A percentile compares a stretch with the other conserved stretches of the same genome.
Conservation (phyloP, 2,888 invertebrate species). For the Autographa gamma region DNA sequence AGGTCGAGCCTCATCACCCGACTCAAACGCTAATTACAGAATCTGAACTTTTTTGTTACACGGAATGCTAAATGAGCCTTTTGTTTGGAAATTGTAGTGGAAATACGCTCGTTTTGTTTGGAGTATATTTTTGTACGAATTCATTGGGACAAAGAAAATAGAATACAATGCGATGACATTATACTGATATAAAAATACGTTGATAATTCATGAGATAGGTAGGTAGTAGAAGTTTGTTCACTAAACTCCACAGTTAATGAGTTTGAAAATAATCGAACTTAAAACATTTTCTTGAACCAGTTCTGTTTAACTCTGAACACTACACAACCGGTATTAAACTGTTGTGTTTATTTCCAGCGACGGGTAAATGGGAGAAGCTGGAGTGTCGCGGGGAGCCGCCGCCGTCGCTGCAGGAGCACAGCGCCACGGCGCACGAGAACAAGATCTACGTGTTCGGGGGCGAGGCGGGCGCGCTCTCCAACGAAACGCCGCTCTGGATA, state of each 20-base stretch:
- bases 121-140: not conserved
- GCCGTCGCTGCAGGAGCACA: constrained; percentile 95
- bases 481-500: constrained; percentile 95
- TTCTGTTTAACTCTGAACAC: not conserved
- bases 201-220: no score
- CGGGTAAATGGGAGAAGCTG: constrained; percentile 93
- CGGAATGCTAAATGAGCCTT: constrained; percentile 19
- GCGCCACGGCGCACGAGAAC: constrained; percentile 92
- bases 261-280: not conserved
- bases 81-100: constrained; percentile 15
- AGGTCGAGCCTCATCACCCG: constrained; percentile 60
- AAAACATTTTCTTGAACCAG: not conserved
- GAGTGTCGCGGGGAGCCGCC: constrained; percentile 92
- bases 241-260: not conserved
- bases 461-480: constrained; percentile 93
- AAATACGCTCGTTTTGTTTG: not conserved
- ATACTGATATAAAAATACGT: not conserved
- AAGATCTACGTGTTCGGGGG: constrained; percentile 96
- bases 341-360: constrained; percentile 84
- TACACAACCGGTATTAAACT: not conserved
- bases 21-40: constrained; percentile 43
- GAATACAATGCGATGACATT: not conserved
- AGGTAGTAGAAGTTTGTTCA: no score
- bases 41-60: constrained; percentile 14
- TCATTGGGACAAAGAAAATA: not conserved